A percentile compares a stretch with the other conserved stretches of the same genome.
phyloP scores from a whole-genome alignment of 2,888 invertebrate species.

The Heliconius erato region DNA sequence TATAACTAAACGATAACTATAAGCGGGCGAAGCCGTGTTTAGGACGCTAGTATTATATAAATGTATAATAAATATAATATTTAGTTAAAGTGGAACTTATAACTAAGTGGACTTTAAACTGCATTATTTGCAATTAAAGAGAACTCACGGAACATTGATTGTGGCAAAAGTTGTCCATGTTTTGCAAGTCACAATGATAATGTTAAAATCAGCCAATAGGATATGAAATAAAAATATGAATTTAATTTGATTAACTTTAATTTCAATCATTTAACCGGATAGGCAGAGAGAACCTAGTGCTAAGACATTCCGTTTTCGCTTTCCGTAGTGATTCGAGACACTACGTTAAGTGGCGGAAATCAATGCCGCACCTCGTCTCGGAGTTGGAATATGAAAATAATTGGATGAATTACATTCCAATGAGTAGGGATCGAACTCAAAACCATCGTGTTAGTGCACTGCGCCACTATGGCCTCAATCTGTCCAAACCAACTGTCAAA shows the following conservation, averaged over 20 bases:
- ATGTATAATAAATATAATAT: conserved; percentile 1
- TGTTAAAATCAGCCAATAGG: not conserved
- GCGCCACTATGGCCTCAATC: too few relatives aligned
- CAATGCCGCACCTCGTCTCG: too few relatives aligned
- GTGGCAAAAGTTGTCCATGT: conserved; percentile 29
- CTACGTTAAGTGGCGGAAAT: too few relatives aligned
- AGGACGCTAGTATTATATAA: not conserved
- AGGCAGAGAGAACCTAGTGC: not conserved
- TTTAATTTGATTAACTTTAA: not conserved
- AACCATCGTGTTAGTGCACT: too few relatives aligned
- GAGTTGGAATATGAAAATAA: too few relatives aligned
- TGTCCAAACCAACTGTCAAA: too few relatives aligned
- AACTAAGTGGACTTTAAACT: conserved; percentile 40
- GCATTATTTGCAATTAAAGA: conserved; percentile 39
- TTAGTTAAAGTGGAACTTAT: conserved; percentile 24
- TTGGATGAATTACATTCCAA: too few relatives aligned
- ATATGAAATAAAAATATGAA: not conserved
- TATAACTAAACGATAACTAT: too few relatives aligned
- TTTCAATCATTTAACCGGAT: not conserved
- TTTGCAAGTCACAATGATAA: conserved; percentile 45
- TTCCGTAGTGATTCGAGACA: too few relatives aligned
- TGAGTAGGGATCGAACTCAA: too few relatives aligned
- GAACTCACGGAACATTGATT: conserved; percentile 38
- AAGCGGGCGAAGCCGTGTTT: too few relatives aligned
- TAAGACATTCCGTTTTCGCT: too few relatives aligned